Conservation (phyloP, 2,888 invertebrate species). For the Anticlea derivata region DNA sequence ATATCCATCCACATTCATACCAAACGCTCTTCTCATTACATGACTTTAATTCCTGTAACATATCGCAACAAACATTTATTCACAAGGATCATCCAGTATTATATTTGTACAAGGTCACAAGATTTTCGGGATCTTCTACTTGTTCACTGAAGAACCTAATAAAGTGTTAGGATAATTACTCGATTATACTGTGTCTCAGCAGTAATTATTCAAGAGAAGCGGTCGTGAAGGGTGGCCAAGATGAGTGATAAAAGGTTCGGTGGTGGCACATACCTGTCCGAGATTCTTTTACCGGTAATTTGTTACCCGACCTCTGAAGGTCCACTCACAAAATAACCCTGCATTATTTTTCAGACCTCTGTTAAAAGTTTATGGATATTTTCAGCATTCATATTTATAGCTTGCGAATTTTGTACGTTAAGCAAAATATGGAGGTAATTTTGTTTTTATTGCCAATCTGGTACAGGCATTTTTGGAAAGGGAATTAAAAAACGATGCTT, state of each 20-base stretch:
- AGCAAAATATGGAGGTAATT: constrained; percentile 24
- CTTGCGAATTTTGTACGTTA: constrained; percentile 23
- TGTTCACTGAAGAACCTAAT: constrained; percentile 7
- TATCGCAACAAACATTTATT: no score
- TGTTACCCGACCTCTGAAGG: constrained; percentile 22
- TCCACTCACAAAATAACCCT: constrained; percentile 22
- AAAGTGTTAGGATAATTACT: constrained; percentile 18
- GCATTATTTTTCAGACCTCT: constrained; percentile 24
- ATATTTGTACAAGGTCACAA: constrained; percentile 1
- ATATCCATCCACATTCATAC: no score
- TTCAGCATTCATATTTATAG: constrained; percentile 27
- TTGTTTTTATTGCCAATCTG: constrained; percentile 20
- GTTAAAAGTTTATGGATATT: constrained; percentile 26
- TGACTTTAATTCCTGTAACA: no score
- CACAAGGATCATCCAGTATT: background rate
- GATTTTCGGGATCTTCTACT: background rate
- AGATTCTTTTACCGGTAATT: constrained; percentile 28
- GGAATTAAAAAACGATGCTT: background rate
- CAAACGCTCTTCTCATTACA: no score
- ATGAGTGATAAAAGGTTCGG: constrained; percentile 26
- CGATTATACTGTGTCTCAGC: constrained; percentile 7
- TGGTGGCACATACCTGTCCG: constrained; percentile 22
- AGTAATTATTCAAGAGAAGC: constrained; percentile 21
- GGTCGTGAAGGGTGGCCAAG: constrained; percentile 12
- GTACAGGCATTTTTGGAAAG: background rate